Evolutionary conservation across 2,113 vertebrate genomes (phyloP), one percentile per base, ranked within the genome.

Genomic region (Pandion haliaetus): DNA sequence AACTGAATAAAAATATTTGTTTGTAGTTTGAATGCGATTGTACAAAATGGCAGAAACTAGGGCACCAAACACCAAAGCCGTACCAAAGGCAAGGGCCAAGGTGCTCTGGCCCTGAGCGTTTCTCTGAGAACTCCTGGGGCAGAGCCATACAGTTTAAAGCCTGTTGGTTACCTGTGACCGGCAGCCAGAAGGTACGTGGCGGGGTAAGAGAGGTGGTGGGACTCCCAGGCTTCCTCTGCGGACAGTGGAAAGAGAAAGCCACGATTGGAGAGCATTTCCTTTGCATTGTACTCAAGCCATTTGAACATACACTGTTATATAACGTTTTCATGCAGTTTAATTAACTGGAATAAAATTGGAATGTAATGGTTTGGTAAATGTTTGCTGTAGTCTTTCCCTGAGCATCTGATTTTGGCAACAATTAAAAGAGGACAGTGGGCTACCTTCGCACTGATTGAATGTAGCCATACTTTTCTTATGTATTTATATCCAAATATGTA

Each of bases 141-240:
- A 40, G 44, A 81, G 49, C 3, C 0, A 9, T n/a, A 17, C 5
- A 6, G 8, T 14, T 47, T 44, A 49, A 91, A 91, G 36, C 5
- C 62, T 5, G 1, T 3, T 57, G 40, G 29, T 29, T 77, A 6
- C 31, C 47, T 2, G 3, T 19, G 71, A 28, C 8, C 25, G 1
- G 1, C 13, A 62, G 29, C 5, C 77, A 67, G 71, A 36, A 77
- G 21, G n/a, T 11, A 2, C 1, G 1, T 36, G 65, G 47, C 28
- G 50, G 31, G 8, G 0, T 20, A 24, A 20, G 67, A 8, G 44
- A 40, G 20, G 6, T 34, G 47, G 8, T 70, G 36, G 24, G 14
- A 5, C 15, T 24, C 23, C 16, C 14, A 54, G 45, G 32, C 36
- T 58, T 42, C n/a, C n/a, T 31, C 13, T 31, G 55, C 14, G 31